Evolutionary conservation across 2,888 invertebrate genomes (phyloP).

Genomic region (Pristionchus mayeri): DNA sequence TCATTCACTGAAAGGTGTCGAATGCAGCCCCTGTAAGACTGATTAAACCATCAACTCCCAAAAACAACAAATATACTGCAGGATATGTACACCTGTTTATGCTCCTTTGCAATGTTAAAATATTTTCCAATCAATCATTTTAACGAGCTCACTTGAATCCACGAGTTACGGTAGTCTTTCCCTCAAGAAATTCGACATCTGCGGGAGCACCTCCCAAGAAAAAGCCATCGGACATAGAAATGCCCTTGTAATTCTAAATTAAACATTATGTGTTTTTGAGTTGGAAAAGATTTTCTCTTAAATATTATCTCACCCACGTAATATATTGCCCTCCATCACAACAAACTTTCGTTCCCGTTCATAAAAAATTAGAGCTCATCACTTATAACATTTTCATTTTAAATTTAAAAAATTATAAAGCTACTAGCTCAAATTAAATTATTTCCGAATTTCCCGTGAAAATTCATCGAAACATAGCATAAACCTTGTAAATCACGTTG

Average conservation of each 20-base stretch:
- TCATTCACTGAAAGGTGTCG: conserved; percentile 56
- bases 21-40: conserved; percentile 42
- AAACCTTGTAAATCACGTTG: background rate
- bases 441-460: no score
- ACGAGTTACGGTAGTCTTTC: conserved; percentile 56
- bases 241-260: conserved; percentile 68
- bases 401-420: no score
- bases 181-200: conserved; percentile 60
- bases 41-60: background rate
- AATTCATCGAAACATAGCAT: no score
- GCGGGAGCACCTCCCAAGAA: conserved; percentile 64
- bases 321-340: no score
- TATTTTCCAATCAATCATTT: background rate
- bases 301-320: no score
- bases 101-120: no score
- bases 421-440: background rate
- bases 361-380: background rate
- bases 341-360: no score
- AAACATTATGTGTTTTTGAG: no score
- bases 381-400: background rate
- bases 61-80: no score
- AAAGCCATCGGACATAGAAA: conserved; percentile 63
- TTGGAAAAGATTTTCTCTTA: no score
- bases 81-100: no score
- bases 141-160: conserved; percentile 54